Base-by-base conservation (phyloP, 2,888 invertebrate genomes). In the Chrysina gloriosa region DNA sequence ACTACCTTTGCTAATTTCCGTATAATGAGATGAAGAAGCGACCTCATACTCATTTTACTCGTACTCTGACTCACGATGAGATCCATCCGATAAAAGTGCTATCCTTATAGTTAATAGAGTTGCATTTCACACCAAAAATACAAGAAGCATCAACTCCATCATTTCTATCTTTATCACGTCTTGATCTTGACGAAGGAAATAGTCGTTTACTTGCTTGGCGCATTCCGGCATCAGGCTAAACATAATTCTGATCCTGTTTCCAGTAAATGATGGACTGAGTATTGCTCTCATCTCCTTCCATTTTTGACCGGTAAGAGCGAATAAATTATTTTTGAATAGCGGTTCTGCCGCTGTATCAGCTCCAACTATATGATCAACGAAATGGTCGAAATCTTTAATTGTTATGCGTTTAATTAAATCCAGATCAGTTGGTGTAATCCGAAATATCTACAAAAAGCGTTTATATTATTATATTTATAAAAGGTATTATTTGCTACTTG, bases 31-130 rank as follows among this genome's bases (percentile, higher is more conserved):
- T 47, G 21, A 11, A 48, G 1, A 3, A 64, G 16, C 2, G 25
- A 27, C 21, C 50, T 64, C 1, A 48, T 7, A 48, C 63, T 48
- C 2, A 27, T 3, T 1, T 16, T 9, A 11, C 11, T 4, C 3
- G 34, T 34, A 31, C 16, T 50, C 31, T 5, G 7, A n/a, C 85
- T 83, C 11, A 83, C 76, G 5, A 75, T 77, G 54, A 83, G 84
- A 23, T 86, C 86, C 81, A 83, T 84, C 31, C 70, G 64, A 69
- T 84, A 88, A 89, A 88, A 19, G 84, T 75, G 71, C 88, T 88
- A 0, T 85, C 75, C 3, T 77, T 78, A 0, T 88, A 82, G 1
- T 77, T 75, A 7, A 85, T 81, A 0, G 88, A 87, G 72, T 88
- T 82, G 0, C 86, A 83, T 69, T 85, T 82, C 1, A 86, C 72